Evolutionary conservation across 2,888 invertebrate species (phyloP), one percentile per base, ranked within the genome.

Genomic region (Bugula neritina): DNA sequence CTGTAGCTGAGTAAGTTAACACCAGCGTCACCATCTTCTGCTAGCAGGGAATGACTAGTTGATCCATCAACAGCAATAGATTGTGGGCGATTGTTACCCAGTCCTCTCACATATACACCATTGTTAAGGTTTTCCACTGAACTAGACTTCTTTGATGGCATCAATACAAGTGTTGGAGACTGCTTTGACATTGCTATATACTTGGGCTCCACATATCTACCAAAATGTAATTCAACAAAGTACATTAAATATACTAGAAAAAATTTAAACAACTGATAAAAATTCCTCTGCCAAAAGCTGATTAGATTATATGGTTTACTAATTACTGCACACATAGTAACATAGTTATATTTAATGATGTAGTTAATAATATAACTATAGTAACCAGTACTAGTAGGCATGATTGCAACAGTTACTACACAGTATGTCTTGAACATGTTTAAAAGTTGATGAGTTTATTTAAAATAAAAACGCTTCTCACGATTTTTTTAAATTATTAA

Each of bases 1-100:
- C 63, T 27, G n/a, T 63, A 63, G 27, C 63, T 31, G 1, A 63
- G 17, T 34, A 63, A 63, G 31, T 31, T 63, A 29, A 63, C 63
- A 29, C 10, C 31, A 63, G 21, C 5, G 29, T 63, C 63, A 63
- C 27, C 21, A 5, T 31, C 34, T 5, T 63, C 63, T 25, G 29
- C 27, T 2, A 25, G 63, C 27, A 63, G 10, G n/a, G 63, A 31
- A n/a, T 31, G 63, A 31, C 31, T 63, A 13, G 34, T 31, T 29
- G 63, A 63, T 27, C 31, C 31, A 31, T 63, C 63, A 63, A 27
- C 27, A 13, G 29, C 29, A 25, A 63, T 63, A 63, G 63, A 63
- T 31, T 63, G 63, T 3, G 63, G 63, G 10, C 63, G 29, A 3
- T 5, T 27, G 27, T 31, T 25, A 29, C 31, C 17, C 10, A 17